phyloP scores from a whole-genome alignment of 2,113 vertebrate species.

The Cynoglossus semilaevis region DNA sequence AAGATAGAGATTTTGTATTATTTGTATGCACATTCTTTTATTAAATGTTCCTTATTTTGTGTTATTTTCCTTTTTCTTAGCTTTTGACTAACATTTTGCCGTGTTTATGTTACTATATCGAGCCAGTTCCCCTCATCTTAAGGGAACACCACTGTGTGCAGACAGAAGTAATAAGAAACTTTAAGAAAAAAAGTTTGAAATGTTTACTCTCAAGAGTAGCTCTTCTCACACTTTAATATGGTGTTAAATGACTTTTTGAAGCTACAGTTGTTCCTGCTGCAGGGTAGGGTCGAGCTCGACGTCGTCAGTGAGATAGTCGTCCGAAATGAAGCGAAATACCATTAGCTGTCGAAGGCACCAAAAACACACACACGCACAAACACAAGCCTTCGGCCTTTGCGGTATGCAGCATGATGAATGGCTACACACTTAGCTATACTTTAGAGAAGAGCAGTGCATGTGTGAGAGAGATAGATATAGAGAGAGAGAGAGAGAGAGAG shows the following conservation, averaged over 20 bases:
- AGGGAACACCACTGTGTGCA: too few species aligned
- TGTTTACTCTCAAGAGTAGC: too few species aligned
- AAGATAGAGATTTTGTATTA: too few species aligned
- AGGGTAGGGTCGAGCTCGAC: slow-evolving; percentile 2
- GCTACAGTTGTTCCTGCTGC: slow-evolving; percentile 22
- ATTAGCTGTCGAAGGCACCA: slow-evolving; percentile 11
- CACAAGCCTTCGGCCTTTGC: slow-evolving; percentile 54
- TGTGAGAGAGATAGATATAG: slow-evolving; percentile 19
- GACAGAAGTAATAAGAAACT: too few species aligned
- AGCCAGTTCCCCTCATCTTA: too few species aligned
- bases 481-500: too few species aligned
- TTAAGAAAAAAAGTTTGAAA: too few species aligned
- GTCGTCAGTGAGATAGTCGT: slow-evolving; percentile 14
- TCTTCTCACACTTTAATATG: not conserved
- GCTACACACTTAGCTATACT: slow-evolving; percentile 64
- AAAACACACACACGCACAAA: slow-evolving; percentile 23
- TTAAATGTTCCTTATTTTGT: too few species aligned
- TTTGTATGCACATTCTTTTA: too few species aligned
- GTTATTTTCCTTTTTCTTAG: too few species aligned
- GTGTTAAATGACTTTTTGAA: slow-evolving; percentile 42
- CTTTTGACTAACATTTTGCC: too few species aligned
- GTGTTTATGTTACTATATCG: too few species aligned
- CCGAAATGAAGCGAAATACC: slow-evolving; percentile 5
- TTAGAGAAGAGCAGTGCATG: slow-evolving; percentile 56
- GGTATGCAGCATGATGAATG: slow-evolving; percentile 65